Evolutionary conservation across 2,113 vertebrate genomes (phyloP), one percentile per base, ranked within the genome.

Genomic region (Melanerpes formicivorus): DNA sequence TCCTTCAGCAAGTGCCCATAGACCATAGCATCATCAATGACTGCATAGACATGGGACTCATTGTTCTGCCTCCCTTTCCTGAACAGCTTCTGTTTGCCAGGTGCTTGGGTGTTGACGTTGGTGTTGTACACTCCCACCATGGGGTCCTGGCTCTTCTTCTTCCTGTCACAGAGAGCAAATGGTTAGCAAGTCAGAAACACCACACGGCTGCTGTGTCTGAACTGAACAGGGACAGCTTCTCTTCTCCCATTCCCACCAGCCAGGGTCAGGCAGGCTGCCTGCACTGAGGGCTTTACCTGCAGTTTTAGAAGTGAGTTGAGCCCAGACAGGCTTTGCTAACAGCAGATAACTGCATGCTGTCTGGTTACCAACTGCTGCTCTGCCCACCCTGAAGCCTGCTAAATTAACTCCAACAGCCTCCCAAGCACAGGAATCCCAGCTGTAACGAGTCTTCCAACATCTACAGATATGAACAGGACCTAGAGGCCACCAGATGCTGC

Each of bases 1-100:
- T 96, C 96, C 79, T 97, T 94, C 60, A 98, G 97, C 79, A 99
- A 96, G 84, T 99, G 98, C 14, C 98, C 97, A 12, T 99, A 99
- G 18, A 98, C 97, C 97, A 98, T 96, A 18, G 95, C 95, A 17
- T 99, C 99, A 1, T 99, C 99, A 25, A 99, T 99, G 83, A 98
- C 98, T 4, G 97, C 98, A 21, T 99, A 99, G 69, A 99, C 97
- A 10, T 99, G 99, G 15, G 99, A 98, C 2, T 99, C 98, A 1
- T 97, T 99, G 37, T 97, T 97, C 6, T 98, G 97, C 13, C 97
- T 98, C 5, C 42, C 76, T 88, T 98, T 99, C 37, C 87, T 64
- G 52, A 98, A 98, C 40, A 96, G 90, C 2, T 56, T 65, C 14
- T 80, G 77, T 55, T 97, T 98, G 5, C 93, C 94, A 0, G 98